Conservation (phyloP, 2,797 vertebrate species). For the Melanotaenia boesemani region DNA sequence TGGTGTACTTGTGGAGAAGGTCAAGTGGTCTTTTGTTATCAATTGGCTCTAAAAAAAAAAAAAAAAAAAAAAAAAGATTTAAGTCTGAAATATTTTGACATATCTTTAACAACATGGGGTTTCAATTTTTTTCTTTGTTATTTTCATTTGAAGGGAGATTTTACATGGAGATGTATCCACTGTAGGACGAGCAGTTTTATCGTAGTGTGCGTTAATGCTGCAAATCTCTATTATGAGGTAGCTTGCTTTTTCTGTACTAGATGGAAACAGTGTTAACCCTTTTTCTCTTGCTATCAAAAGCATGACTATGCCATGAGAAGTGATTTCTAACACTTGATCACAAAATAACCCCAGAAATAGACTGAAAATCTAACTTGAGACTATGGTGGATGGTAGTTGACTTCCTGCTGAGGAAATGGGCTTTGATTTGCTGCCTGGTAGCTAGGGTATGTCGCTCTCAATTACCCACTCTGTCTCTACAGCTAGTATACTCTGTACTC, state of each 20-base stretch:
- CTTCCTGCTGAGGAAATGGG: constrained; percentile 70
- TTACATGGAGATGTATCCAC: not conserved
- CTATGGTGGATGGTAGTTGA: constrained; percentile 63
- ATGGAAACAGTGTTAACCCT: constrained; percentile 28
- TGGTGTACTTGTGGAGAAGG: constrained; percentile 66
- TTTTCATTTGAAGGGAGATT: not conserved
- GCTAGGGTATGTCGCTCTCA: constrained; percentile 63
- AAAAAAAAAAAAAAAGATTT: constrained; percentile 4
- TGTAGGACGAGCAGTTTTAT: not conserved
- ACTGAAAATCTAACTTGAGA: constrained; percentile 54
- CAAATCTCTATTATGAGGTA: not conserved
- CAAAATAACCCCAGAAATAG: constrained; percentile 40
- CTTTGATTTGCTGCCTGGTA: constrained; percentile 75
- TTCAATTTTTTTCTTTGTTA: not conserved
- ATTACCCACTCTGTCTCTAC: constrained; percentile 70
- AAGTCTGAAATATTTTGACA: constrained; percentile 15
- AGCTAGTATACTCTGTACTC: constrained; percentile 60
- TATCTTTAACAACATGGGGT: constrained; percentile 9
- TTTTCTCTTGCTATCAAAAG: constrained; percentile 2
- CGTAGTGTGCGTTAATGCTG: not conserved
- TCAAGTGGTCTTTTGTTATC: constrained; percentile 56
- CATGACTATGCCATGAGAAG: not conserved
- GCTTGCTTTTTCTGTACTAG: not conserved
- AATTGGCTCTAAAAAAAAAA: constrained; percentile 37
- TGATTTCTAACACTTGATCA: constrained; percentile 38